Base-by-base conservation (phyloP, 2,888 invertebrate species). In the Geophilus truncorum region DNA sequence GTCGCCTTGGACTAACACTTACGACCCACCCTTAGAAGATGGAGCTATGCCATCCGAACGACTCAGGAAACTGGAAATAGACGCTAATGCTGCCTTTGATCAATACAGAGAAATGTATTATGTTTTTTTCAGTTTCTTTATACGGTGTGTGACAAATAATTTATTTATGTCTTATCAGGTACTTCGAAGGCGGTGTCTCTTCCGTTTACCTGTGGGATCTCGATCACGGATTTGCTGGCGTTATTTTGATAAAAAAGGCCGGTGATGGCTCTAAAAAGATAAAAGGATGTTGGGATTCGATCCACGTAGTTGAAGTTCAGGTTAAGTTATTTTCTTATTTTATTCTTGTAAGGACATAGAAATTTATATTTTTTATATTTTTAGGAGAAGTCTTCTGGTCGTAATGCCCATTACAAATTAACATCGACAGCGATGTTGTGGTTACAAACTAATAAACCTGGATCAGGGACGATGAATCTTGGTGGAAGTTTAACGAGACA, bases 141-240 rank as follows among this genome's bases (percentile, higher is more conserved):
- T 7, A 12, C 6, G 15, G 25, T 40, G 30, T 34, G 77, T 10
- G n/a, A 62, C 62, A 23, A 25, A 25, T 28, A 77, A 28, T 28
- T 77, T 30, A 25, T 70, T 25, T 5, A 12, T 10, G 21, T 12
- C 3, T 18, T 12, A 28, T 25, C 15, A 88, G 88, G 93, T 99
- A 99, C 88, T 99, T 97, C 87, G 99, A 99, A 88, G 99, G 99
- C 80, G 99, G 99, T 0, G 97, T 99, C 0, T 98, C 98, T 21
- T 98, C 98, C 6, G 99, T 98, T 3, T 99, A 99, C 88, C 90
- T 99, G 83, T 99, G 99, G 99, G 99, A 99, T 86, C 90, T 99
- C 87, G 98, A 99, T 86, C 95, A 95, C 88, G 98, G 98, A 5
- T 99, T 99, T 90, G 98, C 97, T 84, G 96, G 96, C 84, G 98